Conservation (phyloP, 2,888 invertebrate species). For the Lepidocyrtinus sp. region DNA sequence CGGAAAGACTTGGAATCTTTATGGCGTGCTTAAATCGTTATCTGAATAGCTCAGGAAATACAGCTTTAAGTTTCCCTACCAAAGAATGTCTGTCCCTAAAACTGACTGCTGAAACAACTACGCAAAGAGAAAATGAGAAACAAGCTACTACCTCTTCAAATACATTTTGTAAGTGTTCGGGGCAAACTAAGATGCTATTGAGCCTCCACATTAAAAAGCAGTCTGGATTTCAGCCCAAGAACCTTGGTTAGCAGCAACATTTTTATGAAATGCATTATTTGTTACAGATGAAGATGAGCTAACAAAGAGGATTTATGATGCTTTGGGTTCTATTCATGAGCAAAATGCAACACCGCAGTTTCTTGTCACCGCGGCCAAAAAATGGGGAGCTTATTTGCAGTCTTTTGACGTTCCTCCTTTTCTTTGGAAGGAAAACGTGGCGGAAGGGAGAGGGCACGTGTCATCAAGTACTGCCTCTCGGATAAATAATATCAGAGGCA, state of each 20-base stretch:
- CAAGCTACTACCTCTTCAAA: background rate
- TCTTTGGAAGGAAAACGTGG: background rate
- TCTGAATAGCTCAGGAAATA: slow-evolving; percentile 39
- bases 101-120: background rate
- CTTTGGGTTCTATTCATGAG: slow-evolving; percentile 63
- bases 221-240: background rate
- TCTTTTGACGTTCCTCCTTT: background rate
- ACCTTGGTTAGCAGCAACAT: background rate
- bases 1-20: slow-evolving; percentile 66
- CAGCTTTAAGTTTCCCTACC: background rate
- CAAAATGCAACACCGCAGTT: slow-evolving; percentile 63
- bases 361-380: slow-evolving; percentile 62
- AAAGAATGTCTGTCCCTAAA: no score
- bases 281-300: slow-evolving; percentile 28
- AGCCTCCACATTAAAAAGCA: background rate
- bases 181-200: background rate
- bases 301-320: slow-evolving; percentile 43
- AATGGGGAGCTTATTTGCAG: slow-evolving; percentile 62
- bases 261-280: background rate
- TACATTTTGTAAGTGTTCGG: background rate
- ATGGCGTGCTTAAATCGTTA: slow-evolving; percentile 62
- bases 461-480: slow-evolving; percentile 33
- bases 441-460: slow-evolving; percentile 24
- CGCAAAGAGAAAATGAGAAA: background rate
- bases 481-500: slow-evolving; percentile 39